Evolutionary conservation across 2,888 invertebrate species (phyloP).

Genomic region (Nycteola revayana): DNA sequence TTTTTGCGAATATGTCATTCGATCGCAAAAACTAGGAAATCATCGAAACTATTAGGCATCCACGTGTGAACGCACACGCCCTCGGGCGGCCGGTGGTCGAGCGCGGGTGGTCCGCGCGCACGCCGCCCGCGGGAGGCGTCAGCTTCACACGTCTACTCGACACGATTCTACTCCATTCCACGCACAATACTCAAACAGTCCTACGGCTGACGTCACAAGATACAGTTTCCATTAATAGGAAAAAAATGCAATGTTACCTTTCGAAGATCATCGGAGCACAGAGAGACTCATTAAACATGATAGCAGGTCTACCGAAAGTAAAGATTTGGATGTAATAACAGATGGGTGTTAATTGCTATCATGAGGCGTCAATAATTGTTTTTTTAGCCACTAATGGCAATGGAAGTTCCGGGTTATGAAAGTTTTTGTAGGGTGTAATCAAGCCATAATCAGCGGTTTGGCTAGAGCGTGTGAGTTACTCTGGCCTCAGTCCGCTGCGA

Average conservation of each 20-base stretch:
- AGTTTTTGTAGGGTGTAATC: slow-evolving; percentile 79
- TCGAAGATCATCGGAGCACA: slow-evolving; percentile 31
- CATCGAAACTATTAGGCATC: slow-evolving; percentile 37
- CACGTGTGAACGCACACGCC: slow-evolving; percentile 57
- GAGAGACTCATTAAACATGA: slow-evolving; percentile 60
- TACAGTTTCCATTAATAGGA: slow-evolving; percentile 36
- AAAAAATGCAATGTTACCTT: slow-evolving; percentile 37
- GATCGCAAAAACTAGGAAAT: slow-evolving; percentile 26
- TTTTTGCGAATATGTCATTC: slow-evolving; percentile 34
- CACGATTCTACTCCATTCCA: slow-evolving; percentile 41
- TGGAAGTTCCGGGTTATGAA: slow-evolving; percentile 76
- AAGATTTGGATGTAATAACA: slow-evolving; percentile 72
- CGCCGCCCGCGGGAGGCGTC: slow-evolving; percentile 63
- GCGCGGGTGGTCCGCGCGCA: slow-evolving; percentile 72
- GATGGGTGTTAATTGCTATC: slow-evolving; percentile 80
- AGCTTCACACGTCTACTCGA: slow-evolving; percentile 68
- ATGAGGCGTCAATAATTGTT: slow-evolving; percentile 78
- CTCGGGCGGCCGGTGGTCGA: slow-evolving; percentile 57
- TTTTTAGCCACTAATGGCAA: slow-evolving; percentile 73
- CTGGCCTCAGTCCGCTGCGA: slow-evolving; percentile 45
- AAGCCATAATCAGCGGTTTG: slow-evolving; percentile 73
- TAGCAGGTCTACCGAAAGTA: slow-evolving; percentile 65
- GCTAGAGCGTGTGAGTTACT: slow-evolving; percentile 74
- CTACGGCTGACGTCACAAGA: slow-evolving; percentile 42
- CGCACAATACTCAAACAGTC: slow-evolving; percentile 33